Base-by-base conservation (phyloP, 2,888 invertebrate genomes). In the Thymelicus acteon region DNA sequence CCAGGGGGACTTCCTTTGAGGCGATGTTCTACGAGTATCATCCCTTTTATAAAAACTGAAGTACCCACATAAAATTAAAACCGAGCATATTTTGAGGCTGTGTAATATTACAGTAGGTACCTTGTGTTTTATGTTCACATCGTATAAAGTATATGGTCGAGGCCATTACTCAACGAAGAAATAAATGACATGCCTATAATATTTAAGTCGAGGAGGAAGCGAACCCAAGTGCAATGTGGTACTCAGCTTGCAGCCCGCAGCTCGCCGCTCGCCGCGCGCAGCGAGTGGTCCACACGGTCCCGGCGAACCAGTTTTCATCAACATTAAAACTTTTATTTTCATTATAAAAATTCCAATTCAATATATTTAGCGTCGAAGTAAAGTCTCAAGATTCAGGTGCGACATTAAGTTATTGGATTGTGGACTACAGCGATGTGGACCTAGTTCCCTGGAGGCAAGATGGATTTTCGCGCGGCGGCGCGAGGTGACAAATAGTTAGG, bases 401-500 rank as follows among this genome's bases (percentile, higher is more conserved):
- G 52, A 54, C 40, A 61, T 52, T 40, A 60, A 44, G 52, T 61
- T 52, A 52, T 67, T 52, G 44, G 47, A 48, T 61, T 47, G 47
- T 13, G 31, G 12, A 54, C 7, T 2, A 12, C 8, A 7, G n/a
- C 12, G 40, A 44, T 6, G 13, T 24, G 49, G 6, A 54, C 44
- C 44, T 3, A 61, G 19, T 7, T 6, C 7, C 37, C 6, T 13
- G 24, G 40, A 0, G n/a, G 52, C 19, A 67, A 40, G 39, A 39
- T 24, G 10, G 60, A 67, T 2, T 10, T 52, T 61, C 3, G 52
- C 24, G 24, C 60, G 67, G 49, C 7, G 52, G n/a, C 24, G 40
- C 7, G 15, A 31, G 37, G 62, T 57, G 61, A 68, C 52, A 68
- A 68, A 68, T 69, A 68, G 62, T 57, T 69, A 64, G 70, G 70